phyloP scores from a whole-genome alignment of 2,888 invertebrate species.

The Abscondita cerata region DNA sequence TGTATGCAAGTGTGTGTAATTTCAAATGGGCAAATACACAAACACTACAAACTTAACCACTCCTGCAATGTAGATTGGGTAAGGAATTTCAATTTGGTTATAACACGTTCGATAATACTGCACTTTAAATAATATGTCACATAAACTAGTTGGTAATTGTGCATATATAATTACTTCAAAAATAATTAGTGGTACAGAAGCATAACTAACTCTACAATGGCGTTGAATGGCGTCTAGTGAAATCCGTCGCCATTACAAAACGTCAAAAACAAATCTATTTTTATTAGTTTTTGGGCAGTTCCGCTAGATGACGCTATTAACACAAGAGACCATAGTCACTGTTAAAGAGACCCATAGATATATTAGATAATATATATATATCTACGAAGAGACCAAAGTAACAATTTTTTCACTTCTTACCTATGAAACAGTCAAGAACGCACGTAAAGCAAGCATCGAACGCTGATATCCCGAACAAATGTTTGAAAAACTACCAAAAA shows the following conservation, averaged over 20 bases:
- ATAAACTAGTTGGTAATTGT: background rate
- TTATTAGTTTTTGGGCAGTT: too few relatives aligned
- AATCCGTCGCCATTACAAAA: slow-evolving; percentile 39
- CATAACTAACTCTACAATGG: slow-evolving; percentile 50
- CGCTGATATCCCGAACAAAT: too few relatives aligned
- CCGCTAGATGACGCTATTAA: too few relatives aligned
- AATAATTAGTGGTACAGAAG: slow-evolving; percentile 41
- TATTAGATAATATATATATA: too few relatives aligned
- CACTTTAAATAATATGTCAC: background rate
- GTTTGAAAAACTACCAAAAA: too few relatives aligned
- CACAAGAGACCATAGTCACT: too few relatives aligned
- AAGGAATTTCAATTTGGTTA: background rate
- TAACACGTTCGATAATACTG: background rate
- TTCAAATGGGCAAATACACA: slow-evolving; percentile 22
- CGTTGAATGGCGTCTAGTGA: too few relatives aligned
- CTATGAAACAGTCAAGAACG: too few relatives aligned
- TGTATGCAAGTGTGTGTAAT: background rate
- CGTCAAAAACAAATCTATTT: slow-evolving; percentile 36
- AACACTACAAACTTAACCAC: slow-evolving; percentile 28
- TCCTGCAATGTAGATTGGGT: slow-evolving; percentile 20
- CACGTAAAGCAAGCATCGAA: too few relatives aligned
- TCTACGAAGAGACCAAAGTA: too few relatives aligned
- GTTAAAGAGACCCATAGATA: too few relatives aligned
- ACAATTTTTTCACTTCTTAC: too few relatives aligned
- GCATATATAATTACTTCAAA: slow-evolving; percentile 17